Evolutionary conservation across 2,113 vertebrate species (phyloP).

Genomic region (Dinomys branickii): DNA sequence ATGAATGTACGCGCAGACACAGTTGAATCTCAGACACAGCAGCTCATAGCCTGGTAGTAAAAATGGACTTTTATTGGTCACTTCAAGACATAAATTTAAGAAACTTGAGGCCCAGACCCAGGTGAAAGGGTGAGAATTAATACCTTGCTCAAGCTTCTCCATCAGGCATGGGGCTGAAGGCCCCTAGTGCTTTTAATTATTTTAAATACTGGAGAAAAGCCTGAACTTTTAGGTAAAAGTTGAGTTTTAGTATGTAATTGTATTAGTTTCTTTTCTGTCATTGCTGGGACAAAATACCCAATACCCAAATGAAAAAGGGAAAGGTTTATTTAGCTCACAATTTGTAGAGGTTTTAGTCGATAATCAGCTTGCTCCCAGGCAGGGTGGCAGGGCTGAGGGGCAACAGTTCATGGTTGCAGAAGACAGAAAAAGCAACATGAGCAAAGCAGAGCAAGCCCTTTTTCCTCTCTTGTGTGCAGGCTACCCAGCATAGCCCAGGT

Average conservation of each 20-base stretch:
- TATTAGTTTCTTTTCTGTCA: background rate
- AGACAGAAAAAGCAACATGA: background rate
- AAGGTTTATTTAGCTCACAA: background rate
- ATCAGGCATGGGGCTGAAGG: background rate
- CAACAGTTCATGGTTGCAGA: background rate
- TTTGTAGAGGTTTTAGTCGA: background rate
- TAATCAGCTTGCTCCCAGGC: background rate
- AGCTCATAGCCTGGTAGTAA: background rate
- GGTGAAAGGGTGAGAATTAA: background rate
- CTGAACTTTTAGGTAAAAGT: background rate
- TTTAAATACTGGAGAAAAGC: background rate
- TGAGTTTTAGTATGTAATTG: background rate
- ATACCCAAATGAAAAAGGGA: background rate
- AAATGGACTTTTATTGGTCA: background rate
- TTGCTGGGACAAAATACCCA: background rate
- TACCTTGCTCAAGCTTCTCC: background rate
- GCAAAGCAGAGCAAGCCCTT: background rate
- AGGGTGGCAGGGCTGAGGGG: background rate
- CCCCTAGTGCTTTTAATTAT: background rate
- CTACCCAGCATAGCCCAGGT: background rate
- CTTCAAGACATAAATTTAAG: background rate
- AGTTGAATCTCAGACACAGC: background rate
- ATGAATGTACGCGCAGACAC: background rate
- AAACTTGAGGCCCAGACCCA: background rate
- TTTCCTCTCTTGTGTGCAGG: background rate